Evolutionary conservation across 2,888 invertebrate genomes (phyloP).

Genomic region (Dorcus hopei): DNA sequence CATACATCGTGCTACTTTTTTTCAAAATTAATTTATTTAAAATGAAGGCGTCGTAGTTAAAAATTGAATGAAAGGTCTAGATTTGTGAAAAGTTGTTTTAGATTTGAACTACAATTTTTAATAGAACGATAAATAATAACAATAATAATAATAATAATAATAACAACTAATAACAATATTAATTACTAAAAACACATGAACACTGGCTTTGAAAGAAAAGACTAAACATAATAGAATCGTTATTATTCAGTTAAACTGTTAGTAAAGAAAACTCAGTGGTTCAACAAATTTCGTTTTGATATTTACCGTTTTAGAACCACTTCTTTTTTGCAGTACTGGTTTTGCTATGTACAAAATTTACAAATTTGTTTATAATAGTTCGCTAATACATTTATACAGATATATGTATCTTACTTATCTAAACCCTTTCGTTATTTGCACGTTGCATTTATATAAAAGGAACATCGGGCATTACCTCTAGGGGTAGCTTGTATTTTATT

Average conservation of each 20-base stretch:
- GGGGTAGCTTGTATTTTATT: too few species aligned
- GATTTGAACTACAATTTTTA: too few species aligned
- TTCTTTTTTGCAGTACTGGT: not conserved
- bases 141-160: conserved; percentile 5
- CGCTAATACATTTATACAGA: conserved; percentile 7
- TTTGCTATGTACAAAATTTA: conserved; percentile 9
- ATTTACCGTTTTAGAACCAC: too few species aligned
- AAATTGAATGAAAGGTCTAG: too few species aligned
- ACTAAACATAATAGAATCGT: not conserved
- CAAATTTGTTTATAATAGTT: conserved; percentile 2
- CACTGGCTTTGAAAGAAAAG: not conserved
- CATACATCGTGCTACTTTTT: too few species aligned
- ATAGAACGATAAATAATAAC: not conserved
- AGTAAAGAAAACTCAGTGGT: too few species aligned
- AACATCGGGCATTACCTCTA: conserved; percentile 12
- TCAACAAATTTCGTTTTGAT: too few species aligned
- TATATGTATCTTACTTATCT: not conserved
- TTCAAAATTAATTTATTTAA: too few species aligned
- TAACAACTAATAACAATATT: conserved; percentile 3
- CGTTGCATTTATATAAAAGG: conserved; percentile 13
- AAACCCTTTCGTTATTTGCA: conserved; percentile 8
- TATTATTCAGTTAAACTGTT: not conserved
- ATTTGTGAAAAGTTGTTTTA: too few species aligned
- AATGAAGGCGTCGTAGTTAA: too few species aligned
- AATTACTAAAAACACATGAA: conserved; percentile 1